These are phyloP conservation scores for chimpanzee (Pan troglodytes) DNA, from an alignment of 2,113 vertebrate genomes.

Conservation along the genomic window DNA sequence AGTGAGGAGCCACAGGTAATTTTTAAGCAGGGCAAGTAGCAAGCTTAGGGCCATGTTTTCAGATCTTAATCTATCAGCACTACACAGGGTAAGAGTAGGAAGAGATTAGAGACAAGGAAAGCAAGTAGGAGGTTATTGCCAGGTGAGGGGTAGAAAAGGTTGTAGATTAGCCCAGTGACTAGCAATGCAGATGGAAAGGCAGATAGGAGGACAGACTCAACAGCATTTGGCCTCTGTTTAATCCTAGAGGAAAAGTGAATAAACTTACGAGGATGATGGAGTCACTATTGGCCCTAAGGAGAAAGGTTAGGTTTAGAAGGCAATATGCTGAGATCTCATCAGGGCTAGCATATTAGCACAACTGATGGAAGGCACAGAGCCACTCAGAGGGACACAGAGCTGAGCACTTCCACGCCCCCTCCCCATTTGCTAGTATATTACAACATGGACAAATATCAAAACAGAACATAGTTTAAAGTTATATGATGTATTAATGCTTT, in stretches of 20 bases:
- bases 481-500: background rate
- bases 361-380: background rate
- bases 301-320: background rate
- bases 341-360: accelerated
- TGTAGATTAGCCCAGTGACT: background rate
- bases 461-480: background rate
- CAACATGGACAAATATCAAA: background rate
- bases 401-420: too few relatives aligned
- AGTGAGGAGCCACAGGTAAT: background rate
- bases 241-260: background rate
- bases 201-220: too few relatives aligned
- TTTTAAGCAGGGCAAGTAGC: background rate
- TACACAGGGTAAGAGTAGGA: background rate
- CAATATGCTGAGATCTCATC: background rate
- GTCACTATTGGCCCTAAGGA: background rate
- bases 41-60: background rate
- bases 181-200: background rate
- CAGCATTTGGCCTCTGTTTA: background rate
- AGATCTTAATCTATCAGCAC: background rate
- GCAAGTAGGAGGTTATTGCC: background rate
- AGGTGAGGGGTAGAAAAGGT: background rate
- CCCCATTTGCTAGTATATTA: background rate
- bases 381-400: background rate
- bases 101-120: background rate
- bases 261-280: background rate